Evolutionary conservation across 2,888 invertebrate genomes (phyloP), one percentile per base, ranked within the genome.

Genomic region (Nomada fabriciana): DNA sequence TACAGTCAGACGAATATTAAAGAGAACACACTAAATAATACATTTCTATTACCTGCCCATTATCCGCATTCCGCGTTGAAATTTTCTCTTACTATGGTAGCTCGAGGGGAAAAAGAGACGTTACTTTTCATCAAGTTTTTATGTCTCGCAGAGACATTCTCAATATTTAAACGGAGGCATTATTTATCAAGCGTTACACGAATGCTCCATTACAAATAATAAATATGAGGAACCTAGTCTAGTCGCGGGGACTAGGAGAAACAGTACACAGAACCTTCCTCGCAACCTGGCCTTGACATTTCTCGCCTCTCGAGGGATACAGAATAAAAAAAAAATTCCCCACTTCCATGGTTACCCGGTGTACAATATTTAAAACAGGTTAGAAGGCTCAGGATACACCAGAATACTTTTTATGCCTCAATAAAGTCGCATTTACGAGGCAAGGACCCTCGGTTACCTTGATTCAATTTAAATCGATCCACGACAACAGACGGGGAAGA

Each of bases 361-460:
- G 60, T 78, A 1, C 11, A 68, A 68, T 78, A 78, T 75, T 75
- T 68, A 68, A 75, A 75, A 55, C 23, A 43, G n/a, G 9, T 36
- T 20, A 52, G 3, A 13, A 13, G 18, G n/a, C 20, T 43, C 18
- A 2, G 47, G 42, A 36, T 55, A n/a, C 55, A 50, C 15, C 18
- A 13, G 13, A 15, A 23, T 23, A 50, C 42, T n/a, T 57, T 57
- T 69, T 63, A 42, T 61, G 50, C 57, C 42, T 29, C 68, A 57
- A 57, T 59, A 57, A 75, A 69, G 2, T 52, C 13, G 4, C 29
- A 23, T 43, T 52, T 25, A 18, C 5, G 42, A 18, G 55, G 20
- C n/a, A 18, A 7, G 53, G 43, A 52, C 23, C 29, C 47, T 47
- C 13, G 13, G 15, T 20, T 23, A 15, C 15, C 42, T 64, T 13